These are phyloP conservation scores for Dicaeum eximium DNA, from an alignment of 2,113 vertebrate genomes.

Conservation along the genomic window DNA sequence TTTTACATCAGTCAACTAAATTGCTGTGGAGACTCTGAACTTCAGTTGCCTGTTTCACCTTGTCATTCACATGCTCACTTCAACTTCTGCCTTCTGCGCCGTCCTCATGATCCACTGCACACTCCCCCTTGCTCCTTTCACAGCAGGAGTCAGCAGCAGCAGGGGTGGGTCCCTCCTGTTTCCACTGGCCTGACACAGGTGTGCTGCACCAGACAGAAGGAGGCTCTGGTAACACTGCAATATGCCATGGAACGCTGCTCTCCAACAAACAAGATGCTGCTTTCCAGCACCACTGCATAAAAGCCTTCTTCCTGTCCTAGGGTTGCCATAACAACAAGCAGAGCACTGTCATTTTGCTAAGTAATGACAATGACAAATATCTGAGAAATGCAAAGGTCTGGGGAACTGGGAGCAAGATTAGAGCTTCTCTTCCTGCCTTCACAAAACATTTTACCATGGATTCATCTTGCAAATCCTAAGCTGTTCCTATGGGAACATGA, in stretches of 20 bases:
- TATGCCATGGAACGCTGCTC: not conserved
- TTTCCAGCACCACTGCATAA: not conserved
- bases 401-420: constrained; percentile 10
- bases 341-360: constrained; percentile 1
- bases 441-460: constrained; percentile 20
- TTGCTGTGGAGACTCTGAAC: not conserved
- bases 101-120: not conserved
- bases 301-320: not conserved
- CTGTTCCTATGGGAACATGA: constrained; percentile 14
- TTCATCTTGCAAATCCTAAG: constrained; percentile 27
- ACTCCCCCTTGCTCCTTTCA: not conserved
- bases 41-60: not conserved
- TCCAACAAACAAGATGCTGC: not conserved
- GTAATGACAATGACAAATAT: constrained; percentile 47
- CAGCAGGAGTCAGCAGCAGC: not conserved
- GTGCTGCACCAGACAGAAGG: not conserved
- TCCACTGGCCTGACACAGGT: not conserved
- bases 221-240: not conserved
- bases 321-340: constrained; percentile 46
- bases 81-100: not conserved
- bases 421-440: constrained; percentile 19
- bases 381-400: constrained; percentile 32
- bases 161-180: not conserved
- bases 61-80: not conserved
- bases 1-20: not conserved